Conservation (phyloP, 2,113 vertebrate species). For the Grus americana region DNA sequence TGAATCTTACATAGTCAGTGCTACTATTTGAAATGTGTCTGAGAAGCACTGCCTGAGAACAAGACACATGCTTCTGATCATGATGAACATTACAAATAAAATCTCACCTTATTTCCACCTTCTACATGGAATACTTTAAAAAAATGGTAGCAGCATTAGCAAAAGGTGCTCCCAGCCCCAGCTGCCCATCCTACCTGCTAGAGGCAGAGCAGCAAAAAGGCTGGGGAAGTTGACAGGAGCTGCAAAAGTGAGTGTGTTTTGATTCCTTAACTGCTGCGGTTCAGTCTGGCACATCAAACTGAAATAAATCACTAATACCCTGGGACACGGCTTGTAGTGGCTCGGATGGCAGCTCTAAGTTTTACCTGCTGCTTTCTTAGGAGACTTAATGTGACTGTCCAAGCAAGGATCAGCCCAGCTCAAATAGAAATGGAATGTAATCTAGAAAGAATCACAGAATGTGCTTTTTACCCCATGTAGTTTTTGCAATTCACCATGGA, state of each 20-base stretch:
- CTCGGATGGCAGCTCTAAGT: not conserved
- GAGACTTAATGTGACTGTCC: not conserved
- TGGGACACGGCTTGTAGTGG: not conserved
- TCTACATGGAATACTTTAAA: not conserved
- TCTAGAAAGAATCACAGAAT: not conserved
- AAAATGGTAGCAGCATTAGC: not conserved
- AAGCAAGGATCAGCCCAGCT: not conserved
- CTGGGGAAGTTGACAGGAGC: not conserved
- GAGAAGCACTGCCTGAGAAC: not conserved
- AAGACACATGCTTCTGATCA: not conserved
- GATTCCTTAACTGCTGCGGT: not conserved
- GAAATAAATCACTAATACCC: not conserved
- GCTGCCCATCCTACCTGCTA: not conserved
- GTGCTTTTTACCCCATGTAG: not conserved
- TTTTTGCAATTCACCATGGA: not conserved
- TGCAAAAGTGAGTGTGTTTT: not conserved
- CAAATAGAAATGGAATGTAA: not conserved
- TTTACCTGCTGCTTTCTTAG: not conserved
- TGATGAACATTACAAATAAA: not conserved
- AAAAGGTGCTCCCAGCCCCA: not conserved
- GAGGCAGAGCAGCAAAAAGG: not conserved
- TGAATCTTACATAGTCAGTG: not conserved
- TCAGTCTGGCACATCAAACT: not conserved
- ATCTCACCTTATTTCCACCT: not conserved
- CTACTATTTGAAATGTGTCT: not conserved